These are phyloP conservation scores for Noctua comes DNA, from an alignment of 2,888 invertebrate species.

Conservation along the genomic window DNA sequence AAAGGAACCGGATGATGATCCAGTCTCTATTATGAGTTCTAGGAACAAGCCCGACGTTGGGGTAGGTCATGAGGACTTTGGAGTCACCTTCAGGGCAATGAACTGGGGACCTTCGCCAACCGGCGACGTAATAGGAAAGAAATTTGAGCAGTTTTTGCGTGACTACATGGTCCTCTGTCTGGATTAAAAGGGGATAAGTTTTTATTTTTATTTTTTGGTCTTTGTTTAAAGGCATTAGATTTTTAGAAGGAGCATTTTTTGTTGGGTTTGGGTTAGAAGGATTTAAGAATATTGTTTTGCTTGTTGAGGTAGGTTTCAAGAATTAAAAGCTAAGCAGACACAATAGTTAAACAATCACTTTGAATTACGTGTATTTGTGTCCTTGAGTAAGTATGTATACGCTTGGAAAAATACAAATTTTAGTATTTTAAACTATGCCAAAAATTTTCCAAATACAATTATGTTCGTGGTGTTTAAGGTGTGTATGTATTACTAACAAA, in stretches of 20 bases:
- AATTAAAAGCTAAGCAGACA: neutral
- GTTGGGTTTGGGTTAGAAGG: neutral
- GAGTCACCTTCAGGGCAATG: slow-evolving; percentile 85
- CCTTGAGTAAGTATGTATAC: no score
- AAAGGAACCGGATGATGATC: slow-evolving; percentile 64
- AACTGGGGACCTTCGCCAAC: slow-evolving; percentile 70
- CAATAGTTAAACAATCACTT: neutral
- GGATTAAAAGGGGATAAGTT: slow-evolving; percentile 5
- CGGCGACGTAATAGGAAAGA: slow-evolving; percentile 53
- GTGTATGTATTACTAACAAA: no score
- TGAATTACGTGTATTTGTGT: neutral
- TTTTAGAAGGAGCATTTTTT: slow-evolving; percentile 3
- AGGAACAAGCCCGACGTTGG: slow-evolving; percentile 62
- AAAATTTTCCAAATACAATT: no score
- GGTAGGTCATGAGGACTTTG: slow-evolving; percentile 85
- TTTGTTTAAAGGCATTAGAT: neutral
- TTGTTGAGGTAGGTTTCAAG: neutral
- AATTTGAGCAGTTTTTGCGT: slow-evolving; percentile 50
- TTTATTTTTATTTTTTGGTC: neutral
- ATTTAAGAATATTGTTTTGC: neutral
- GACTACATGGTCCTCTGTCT: slow-evolving; percentile 43
- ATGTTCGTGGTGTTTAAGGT: no score
- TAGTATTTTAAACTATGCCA: no score
- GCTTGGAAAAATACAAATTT: no score
- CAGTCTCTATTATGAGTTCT: slow-evolving; percentile 47